Percentiles rank a stretch among this genome's conserved stretches.
phyloP scores from a whole-genome alignment of 2,113 vertebrate genomes.

The Tachysurus fulvidraco region DNA sequence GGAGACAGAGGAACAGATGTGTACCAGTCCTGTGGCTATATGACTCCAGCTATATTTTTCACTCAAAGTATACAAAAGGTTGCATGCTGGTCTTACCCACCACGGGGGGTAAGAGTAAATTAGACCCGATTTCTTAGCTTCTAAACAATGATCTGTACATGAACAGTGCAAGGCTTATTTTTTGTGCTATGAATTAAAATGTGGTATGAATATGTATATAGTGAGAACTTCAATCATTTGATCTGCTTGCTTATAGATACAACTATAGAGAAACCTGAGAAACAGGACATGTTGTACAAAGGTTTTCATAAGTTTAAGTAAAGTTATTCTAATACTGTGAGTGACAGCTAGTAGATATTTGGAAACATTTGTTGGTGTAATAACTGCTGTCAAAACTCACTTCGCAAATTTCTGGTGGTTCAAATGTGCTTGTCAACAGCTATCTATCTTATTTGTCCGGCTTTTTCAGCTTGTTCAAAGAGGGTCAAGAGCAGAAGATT shows the following conservation, averaged over 20 bases:
- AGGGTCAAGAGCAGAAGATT: too few species aligned
- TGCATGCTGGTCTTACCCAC: neutral
- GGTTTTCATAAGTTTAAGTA: neutral
- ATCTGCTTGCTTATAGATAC: neutral
- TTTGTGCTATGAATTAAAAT: neutral
- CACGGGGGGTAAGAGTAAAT: neutral
- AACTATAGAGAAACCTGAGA: neutral
- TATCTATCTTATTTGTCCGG: neutral
- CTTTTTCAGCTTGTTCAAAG: neutral
- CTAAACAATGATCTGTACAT: neutral
- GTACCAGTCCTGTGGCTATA: constrained; percentile 5
- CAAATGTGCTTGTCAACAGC: neutral
- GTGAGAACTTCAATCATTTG: neutral
- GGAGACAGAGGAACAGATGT: constrained; percentile 9
- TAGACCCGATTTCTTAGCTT: neutral
- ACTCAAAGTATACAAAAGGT: neutral
- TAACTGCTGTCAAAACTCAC: too few species aligned
- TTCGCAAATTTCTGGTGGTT: neutral
- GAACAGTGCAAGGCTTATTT: neutral
- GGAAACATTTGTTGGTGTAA: too few species aligned
- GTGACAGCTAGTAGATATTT: too few species aligned
- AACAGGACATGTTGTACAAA: neutral
- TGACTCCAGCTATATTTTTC: neutral
- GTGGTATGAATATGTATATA: neutral
- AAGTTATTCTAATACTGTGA: too few species aligned